phyloP scores from a whole-genome alignment of 2,113 vertebrate species.

The Oreochromis spilurus region DNA sequence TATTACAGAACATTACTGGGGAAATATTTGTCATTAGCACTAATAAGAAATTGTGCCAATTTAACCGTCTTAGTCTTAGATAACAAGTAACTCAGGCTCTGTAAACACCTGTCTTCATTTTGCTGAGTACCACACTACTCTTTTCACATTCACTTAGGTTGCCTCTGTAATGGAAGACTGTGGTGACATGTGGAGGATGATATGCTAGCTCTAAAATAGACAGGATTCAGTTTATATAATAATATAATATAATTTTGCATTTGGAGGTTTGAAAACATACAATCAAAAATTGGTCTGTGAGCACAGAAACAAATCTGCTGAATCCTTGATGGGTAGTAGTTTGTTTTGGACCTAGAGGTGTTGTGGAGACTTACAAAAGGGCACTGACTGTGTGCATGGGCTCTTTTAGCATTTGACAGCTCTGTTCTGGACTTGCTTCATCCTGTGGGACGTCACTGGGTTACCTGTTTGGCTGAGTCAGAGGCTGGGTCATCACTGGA shows the following conservation, averaged over 20 bases:
- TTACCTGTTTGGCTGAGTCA: slow-evolving; percentile 58
- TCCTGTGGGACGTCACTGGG: slow-evolving; percentile 37
- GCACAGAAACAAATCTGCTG: neutral
- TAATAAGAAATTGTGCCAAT: slow-evolving; percentile 8
- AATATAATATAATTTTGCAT: neutral
- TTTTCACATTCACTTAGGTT: neutral
- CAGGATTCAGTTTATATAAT: neutral
- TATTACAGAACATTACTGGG: neutral
- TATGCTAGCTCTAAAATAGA: neutral
- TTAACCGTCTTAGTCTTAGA: neutral
- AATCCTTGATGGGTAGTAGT: neutral
- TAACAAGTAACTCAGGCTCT: neutral
- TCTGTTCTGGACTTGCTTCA: slow-evolving; percentile 28
- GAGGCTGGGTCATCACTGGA: slow-evolving; percentile 40
- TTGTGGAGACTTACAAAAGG: neutral
- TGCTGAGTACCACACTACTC: neutral
- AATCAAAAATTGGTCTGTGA: neutral
- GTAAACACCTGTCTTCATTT: neutral
- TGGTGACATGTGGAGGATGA: slow-evolving; percentile 30
- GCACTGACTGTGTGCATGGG: neutral
- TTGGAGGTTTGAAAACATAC: neutral
- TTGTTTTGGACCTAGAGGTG: neutral
- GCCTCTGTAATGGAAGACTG: slow-evolving; percentile 15
- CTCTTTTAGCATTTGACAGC: slow-evolving; percentile 50
- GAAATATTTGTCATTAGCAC: neutral